Evolutionary conservation across 2,797 vertebrate genomes (phyloP).

Genomic region (Benthosema pterotum): DNA sequence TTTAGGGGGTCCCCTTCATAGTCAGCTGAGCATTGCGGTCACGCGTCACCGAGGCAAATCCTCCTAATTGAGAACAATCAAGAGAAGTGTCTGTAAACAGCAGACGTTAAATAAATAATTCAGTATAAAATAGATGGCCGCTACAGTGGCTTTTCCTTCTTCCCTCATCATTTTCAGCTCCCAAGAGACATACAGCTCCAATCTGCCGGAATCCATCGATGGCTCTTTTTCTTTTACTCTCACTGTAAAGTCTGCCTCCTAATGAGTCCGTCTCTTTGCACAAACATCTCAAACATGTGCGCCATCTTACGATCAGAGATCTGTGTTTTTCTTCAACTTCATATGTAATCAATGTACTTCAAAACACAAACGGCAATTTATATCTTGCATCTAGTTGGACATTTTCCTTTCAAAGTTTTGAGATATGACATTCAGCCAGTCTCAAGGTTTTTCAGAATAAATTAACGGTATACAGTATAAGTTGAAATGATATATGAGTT

Average conservation of each 20-base stretch:
- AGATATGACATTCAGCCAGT: too few species aligned
- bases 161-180: conserved; percentile 48
- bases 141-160: conserved; percentile 37
- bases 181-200: conserved; percentile 22
- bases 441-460: not conserved
- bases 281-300: conserved; percentile 11
- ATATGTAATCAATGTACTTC: too few species aligned
- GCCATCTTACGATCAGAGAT: too few species aligned
- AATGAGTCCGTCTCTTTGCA: conserved; percentile 28
- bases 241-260: conserved; percentile 9
- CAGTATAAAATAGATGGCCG: conserved; percentile 41
- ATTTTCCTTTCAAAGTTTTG: too few species aligned
- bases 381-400: too few species aligned
- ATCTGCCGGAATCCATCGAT: not conserved
- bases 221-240: conserved; percentile 25
- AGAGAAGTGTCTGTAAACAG: conserved; percentile 72
- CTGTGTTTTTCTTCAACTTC: conserved; percentile 20
- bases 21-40: conserved; percentile 66
- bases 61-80: conserved; percentile 74
- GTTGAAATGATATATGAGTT: too few species aligned
- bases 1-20: conserved; percentile 69
- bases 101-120: conserved; percentile 63
- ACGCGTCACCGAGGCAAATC: conserved; percentile 56
- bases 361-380: too few species aligned
- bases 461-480: not conserved